phyloP scores from a whole-genome alignment of 2,888 invertebrate species.

The Leptopterna dolabrata region DNA sequence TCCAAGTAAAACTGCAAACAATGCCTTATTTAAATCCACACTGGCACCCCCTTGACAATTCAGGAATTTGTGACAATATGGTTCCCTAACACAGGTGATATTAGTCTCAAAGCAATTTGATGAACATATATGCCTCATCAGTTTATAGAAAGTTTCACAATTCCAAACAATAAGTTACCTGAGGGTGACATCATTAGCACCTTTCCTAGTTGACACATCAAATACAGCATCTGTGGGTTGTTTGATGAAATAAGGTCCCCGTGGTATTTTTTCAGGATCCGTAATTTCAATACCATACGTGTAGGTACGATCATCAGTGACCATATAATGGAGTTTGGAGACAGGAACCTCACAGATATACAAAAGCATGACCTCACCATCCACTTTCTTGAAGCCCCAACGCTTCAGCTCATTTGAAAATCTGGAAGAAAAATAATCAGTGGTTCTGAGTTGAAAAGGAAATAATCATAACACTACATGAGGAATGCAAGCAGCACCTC shows the following conservation, averaged over 20 bases:
- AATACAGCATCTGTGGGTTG: constrained; percentile 87
- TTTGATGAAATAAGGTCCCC: constrained; percentile 88
- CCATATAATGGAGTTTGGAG: constrained; percentile 76
- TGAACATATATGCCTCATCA: too few species aligned
- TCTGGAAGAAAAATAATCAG: constrained; percentile 63
- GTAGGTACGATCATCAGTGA: constrained; percentile 81
- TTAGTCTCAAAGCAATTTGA: too few species aligned
- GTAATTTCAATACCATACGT: constrained; percentile 87
- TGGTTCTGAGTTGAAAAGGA: too few species aligned
- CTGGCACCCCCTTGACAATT: too few species aligned
- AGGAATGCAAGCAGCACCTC: too few species aligned
- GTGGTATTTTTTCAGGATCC: constrained; percentile 83
- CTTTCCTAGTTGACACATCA: constrained; percentile 78
- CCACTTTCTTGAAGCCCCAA: constrained; percentile 87
- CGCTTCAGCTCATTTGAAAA: constrained; percentile 76
- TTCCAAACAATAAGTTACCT: constrained; percentile 65
- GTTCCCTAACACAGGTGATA: too few species aligned
- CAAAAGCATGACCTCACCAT: constrained; percentile 79
- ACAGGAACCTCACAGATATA: constrained; percentile 91
- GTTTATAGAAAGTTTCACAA: too few species aligned
- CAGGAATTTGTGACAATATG: too few species aligned
- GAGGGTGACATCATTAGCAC: constrained; percentile 79
- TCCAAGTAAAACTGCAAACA: too few species aligned
- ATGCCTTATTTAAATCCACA: too few species aligned
- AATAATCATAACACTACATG: too few species aligned